Conservation (phyloP, 1,140 invertebrate genomes). For the Stegodyphus dumicola region DNA sequence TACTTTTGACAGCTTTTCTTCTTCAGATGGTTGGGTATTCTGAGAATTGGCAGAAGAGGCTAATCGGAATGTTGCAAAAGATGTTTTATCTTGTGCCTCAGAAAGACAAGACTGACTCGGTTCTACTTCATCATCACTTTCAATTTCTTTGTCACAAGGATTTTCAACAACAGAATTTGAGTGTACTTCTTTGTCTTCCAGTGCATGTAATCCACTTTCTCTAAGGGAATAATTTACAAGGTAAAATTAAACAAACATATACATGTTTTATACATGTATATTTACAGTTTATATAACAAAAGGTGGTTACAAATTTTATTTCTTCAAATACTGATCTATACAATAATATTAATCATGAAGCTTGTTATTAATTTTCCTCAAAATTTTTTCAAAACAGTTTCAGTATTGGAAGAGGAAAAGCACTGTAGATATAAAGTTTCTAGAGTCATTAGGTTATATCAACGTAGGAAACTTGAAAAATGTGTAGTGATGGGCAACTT, state of each 20-base stretch:
- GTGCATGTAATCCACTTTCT: neutral
- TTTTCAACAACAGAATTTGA: neutral
- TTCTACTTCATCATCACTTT: constrained; percentile 53
- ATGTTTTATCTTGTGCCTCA: constrained; percentile 1
- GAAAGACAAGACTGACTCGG: constrained; percentile 44
- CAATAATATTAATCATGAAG: neutral
- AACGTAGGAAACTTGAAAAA: too few species aligned
- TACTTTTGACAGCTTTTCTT: too few species aligned
- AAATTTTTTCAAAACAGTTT: too few species aligned
- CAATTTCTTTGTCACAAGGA: neutral
- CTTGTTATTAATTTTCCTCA: too few species aligned
- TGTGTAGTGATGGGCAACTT: too few species aligned
- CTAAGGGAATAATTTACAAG: neutral
- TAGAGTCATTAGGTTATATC: too few species aligned
- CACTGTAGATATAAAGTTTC: too few species aligned
- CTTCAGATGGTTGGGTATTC: too few species aligned
- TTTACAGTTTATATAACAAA: neutral
- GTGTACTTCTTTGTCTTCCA: neutral
- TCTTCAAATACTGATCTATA: neutral
- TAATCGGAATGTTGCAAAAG: neutral
- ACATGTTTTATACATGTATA: neutral
- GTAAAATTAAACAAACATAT: neutral
- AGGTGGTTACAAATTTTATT: neutral
- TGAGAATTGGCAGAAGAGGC: too few species aligned
- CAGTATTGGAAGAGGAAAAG: too few species aligned